A percentile compares a stretch with the other conserved stretches of the same genome.
phyloP scores from a whole-genome alignment of 2,888 invertebrate genomes.

The Tortricodes alternella region DNA sequence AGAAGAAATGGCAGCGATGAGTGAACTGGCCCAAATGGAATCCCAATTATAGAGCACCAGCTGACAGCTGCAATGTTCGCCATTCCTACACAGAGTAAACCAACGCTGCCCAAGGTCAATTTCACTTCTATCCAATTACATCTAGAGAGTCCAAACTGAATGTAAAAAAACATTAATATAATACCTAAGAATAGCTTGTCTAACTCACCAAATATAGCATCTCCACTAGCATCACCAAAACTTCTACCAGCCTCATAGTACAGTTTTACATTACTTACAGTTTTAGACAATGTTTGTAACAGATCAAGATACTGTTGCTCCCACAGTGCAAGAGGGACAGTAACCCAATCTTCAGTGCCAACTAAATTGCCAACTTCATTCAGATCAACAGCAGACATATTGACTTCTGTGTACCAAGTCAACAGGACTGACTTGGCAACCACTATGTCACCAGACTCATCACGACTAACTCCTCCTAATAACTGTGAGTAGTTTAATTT shows the following conservation, averaged over 20 bases:
- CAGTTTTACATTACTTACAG: constrained; percentile 62
- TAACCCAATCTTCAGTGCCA: constrained; percentile 90
- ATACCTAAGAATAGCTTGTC: constrained; percentile 87
- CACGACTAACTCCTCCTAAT: constrained; percentile 83
- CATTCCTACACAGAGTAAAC: constrained; percentile 87
- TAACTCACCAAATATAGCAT: constrained; percentile 88
- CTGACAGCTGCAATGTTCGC: constrained; percentile 88
- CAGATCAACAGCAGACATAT: constrained; percentile 86
- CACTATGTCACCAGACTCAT: constrained; percentile 84
- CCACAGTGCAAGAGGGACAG: constrained; percentile 83
- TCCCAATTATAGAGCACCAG: constrained; percentile 86
- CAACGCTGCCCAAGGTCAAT: constrained; percentile 85
- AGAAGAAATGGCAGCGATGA: constrained; percentile 91
- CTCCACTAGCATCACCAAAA: constrained; percentile 89
- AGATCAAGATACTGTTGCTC: constrained; percentile 81
- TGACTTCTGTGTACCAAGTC: constrained; percentile 85
- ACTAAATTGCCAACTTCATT: constrained; percentile 86
- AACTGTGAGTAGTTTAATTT: constrained; percentile 84
- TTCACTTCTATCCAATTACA: constrained; percentile 89
- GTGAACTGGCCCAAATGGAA: constrained; percentile 91
- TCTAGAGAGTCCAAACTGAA: constrained; percentile 87
- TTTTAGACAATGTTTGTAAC: constrained; percentile 60
- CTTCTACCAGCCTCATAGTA: constrained; percentile 85
- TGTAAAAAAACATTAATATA: constrained; percentile 88
- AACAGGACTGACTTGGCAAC: constrained; percentile 84